These are phyloP conservation scores for Carlito syrichta DNA, from an alignment of 2,113 vertebrate species.

Conservation along the genomic window DNA sequence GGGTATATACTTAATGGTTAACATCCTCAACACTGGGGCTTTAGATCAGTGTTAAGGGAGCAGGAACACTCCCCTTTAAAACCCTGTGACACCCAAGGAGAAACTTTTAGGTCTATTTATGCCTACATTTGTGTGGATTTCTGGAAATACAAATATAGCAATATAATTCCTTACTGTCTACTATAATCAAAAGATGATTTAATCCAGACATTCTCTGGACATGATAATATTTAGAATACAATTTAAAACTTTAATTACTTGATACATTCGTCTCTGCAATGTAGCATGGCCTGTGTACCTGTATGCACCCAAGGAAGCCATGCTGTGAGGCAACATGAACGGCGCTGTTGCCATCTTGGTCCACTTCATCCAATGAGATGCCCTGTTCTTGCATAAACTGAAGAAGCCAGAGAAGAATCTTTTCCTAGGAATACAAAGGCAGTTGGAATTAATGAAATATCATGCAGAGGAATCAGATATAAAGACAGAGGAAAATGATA, in stretches of 20 bases:
- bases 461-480: neutral
- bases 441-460: neutral
- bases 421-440: slow-evolving; percentile 85
- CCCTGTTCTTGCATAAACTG: slow-evolving; percentile 99
- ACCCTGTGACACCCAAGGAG: neutral
- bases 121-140: neutral
- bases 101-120: neutral
- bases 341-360: slow-evolving; percentile 95
- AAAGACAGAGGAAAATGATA: neutral
- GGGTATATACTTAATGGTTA: neutral
- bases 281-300: slow-evolving; percentile 81
- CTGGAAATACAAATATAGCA: neutral
- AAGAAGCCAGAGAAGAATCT: slow-evolving; percentile 96
- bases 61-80: neutral
- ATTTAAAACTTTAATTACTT: neutral
- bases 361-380: slow-evolving; percentile 96
- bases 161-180: neutral
- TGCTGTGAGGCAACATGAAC: slow-evolving; percentile 95
- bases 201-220: neutral
- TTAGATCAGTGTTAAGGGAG: neutral
- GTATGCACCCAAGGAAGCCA: slow-evolving; percentile 95
- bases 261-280: neutral
- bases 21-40: neutral
- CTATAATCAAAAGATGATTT: neutral
- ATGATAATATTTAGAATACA: no score